Base-by-base conservation (phyloP, 1,140 invertebrate genomes). In the Druon quercuslanigerum region DNA sequence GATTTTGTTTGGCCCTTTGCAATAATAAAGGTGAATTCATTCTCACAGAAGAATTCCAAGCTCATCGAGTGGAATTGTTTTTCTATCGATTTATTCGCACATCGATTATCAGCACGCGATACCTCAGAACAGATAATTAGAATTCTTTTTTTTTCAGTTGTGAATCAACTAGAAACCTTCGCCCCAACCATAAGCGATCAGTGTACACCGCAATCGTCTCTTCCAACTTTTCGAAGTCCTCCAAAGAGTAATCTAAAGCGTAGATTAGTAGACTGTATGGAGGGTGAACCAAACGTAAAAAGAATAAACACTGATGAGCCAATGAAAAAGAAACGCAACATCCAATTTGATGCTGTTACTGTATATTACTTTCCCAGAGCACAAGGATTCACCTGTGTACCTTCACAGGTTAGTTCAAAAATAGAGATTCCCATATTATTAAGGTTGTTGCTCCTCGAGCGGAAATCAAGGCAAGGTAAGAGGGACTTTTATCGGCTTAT, bases 301-400 rank as follows among this genome's bases (percentile, higher is more conserved):
- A 88, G 89, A 71, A 81, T 83, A 50, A 88, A 87, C 60, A 80
- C 86, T 11, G 88, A 89, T 14, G 87, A 91, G 72, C 84, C 90
- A 5, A 81, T 88, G 25, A 96, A 95, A 87, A 94, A 93, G 88
- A 96, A 96, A 87, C 93, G 94, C 79, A 93, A 93, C 51, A 96
- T 99, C 77, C 95, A 95, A 71, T 99, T 99, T 90, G 95, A 97
- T 83, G 95, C 95, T 82, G 98, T 99, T 1, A 98, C 97, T 33
- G 97, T 99, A 1, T 99, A 95, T 91, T 99, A 99, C 92, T 99
- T 99, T 90, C 96, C 96, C 0, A 92, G 98, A 87, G 94, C 96
- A 57, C 98, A 99, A 93, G 98, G 98, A n/a, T 99, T 99, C 90
- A 97, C 97, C 16, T 99, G 98, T 93, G 97, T 99, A 72, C 98